Evolutionary conservation across 2,797 vertebrate species (phyloP).

Genomic region (Acrossocheilus wenchowensis): DNA sequence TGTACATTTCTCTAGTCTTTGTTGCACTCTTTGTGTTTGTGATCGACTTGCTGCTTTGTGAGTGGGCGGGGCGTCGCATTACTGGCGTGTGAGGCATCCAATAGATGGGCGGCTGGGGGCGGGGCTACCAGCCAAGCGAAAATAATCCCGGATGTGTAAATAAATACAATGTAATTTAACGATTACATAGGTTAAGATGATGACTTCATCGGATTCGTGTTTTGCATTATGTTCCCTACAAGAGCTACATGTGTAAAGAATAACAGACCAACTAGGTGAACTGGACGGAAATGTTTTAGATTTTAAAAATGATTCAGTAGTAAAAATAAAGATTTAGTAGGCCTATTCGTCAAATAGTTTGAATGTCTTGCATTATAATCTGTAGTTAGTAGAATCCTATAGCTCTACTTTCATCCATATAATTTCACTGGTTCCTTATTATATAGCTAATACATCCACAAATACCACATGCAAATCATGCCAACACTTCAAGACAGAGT

Average conservation of each 20-base stretch:
- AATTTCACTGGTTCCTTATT: background rate
- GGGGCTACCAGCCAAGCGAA: constrained; percentile 36
- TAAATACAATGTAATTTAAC: constrained; percentile 80
- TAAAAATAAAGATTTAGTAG: background rate
- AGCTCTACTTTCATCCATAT: background rate
- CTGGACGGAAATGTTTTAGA: background rate
- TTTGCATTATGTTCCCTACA: background rate
- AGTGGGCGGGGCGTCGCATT: constrained; percentile 65
- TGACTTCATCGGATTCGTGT: background rate
- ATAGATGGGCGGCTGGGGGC: constrained; percentile 59
- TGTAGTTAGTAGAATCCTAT: background rate
- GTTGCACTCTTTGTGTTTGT: constrained; percentile 82
- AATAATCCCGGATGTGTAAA: constrained; percentile 87
- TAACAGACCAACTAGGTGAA: background rate
- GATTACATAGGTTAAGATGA: constrained; percentile 42
- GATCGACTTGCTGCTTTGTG: constrained; percentile 76
- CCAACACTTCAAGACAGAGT: background rate
- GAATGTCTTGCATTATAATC: background rate
- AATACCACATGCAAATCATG: background rate
- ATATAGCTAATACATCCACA: background rate
- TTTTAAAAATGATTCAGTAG: background rate
- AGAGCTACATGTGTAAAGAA: background rate
- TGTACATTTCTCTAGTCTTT: constrained; percentile 75
- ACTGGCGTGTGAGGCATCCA: constrained; percentile 66
- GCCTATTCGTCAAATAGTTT: background rate